These are phyloP conservation scores for Habroteleia sp. DNA, from an alignment of 2,888 invertebrate species.

Conservation along the genomic window DNA sequence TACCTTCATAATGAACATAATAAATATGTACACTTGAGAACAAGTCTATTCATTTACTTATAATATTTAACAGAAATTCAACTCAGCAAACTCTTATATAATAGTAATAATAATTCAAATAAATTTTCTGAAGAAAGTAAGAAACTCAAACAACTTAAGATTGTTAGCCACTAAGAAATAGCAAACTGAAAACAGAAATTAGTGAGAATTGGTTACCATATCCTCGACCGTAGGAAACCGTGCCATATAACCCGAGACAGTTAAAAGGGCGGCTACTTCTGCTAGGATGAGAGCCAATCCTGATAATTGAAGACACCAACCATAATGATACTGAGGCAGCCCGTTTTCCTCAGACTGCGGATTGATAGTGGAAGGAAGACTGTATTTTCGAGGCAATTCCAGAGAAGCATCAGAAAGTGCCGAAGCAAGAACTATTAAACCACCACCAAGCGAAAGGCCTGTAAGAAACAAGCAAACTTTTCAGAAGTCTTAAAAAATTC, in stretches of 20 bases:
- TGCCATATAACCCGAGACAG: slow-evolving; percentile 84
- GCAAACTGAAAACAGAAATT: slow-evolving; percentile 8
- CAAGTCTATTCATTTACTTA: too few species aligned
- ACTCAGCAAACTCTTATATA: too few species aligned
- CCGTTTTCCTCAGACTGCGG: slow-evolving; percentile 75
- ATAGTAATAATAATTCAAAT: too few species aligned
- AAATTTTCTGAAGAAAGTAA: too few species aligned
- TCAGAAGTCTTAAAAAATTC: slow-evolving; percentile 26
- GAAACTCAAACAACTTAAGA: too few species aligned
- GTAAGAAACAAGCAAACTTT: slow-evolving; percentile 72
- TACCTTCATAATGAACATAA: too few species aligned
- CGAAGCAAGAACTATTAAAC: slow-evolving; percentile 84
- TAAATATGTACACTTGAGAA: too few species aligned
- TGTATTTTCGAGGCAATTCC: slow-evolving; percentile 79
- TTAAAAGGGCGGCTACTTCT: slow-evolving; percentile 84
- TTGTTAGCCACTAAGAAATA: too few species aligned
- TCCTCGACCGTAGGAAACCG: slow-evolving; percentile 84
- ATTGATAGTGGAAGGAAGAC: slow-evolving; percentile 71
- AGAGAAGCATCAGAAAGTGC: slow-evolving; percentile 84
- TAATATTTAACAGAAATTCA: too few species aligned
- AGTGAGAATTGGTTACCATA: slow-evolving; percentile 81
- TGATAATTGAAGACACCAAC: slow-evolving; percentile 85
- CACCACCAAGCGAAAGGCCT: slow-evolving; percentile 84
- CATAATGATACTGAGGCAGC: slow-evolving; percentile 83
- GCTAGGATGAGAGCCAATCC: slow-evolving; percentile 84